These are phyloP conservation scores for Pantala flavescens DNA, from an alignment of 1,140 invertebrate genomes.

Conservation along the genomic window DNA sequence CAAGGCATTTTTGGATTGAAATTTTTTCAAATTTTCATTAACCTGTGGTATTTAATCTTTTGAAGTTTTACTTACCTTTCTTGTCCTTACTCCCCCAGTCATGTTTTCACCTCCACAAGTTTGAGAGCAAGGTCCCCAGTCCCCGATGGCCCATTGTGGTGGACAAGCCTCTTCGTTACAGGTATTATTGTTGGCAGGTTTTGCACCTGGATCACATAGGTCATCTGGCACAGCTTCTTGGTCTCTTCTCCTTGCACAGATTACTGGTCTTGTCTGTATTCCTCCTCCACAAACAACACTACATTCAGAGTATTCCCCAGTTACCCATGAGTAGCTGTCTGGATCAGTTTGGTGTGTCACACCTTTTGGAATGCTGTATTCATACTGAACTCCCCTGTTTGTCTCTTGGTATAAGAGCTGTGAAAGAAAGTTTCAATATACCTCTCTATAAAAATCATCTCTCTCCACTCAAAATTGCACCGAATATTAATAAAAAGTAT, in stretches of 20 bases:
- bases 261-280: slow-evolving; percentile 58
- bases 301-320: slow-evolving; percentile 69
- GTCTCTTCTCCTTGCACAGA: slow-evolving; percentile 52
- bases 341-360: slow-evolving; percentile 50
- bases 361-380: slow-evolving; percentile 77
- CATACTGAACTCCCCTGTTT: slow-evolving; percentile 78
- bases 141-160: slow-evolving; percentile 67
- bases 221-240: slow-evolving; percentile 55
- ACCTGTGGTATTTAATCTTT: too few relatives aligned
- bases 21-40: too few relatives aligned
- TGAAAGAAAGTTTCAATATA: slow-evolving; percentile 28
- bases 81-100: slow-evolving; percentile 44
- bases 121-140: slow-evolving; percentile 75
- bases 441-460: too few relatives aligned
- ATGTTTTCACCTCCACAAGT: slow-evolving; percentile 57
- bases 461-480: too few relatives aligned
- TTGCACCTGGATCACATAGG: slow-evolving; percentile 63
- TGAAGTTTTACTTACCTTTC: slow-evolving; percentile 33
- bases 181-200: slow-evolving; percentile 53
- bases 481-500: too few relatives aligned
- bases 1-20: too few relatives aligned
- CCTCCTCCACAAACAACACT: slow-evolving; percentile 78
- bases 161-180: slow-evolving; percentile 71
- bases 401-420: slow-evolving; percentile 76
- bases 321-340: slow-evolving; percentile 68